These are phyloP conservation scores for Melitaea athalia DNA, from an alignment of 2,888 invertebrate genomes.

Conservation along the genomic window DNA sequence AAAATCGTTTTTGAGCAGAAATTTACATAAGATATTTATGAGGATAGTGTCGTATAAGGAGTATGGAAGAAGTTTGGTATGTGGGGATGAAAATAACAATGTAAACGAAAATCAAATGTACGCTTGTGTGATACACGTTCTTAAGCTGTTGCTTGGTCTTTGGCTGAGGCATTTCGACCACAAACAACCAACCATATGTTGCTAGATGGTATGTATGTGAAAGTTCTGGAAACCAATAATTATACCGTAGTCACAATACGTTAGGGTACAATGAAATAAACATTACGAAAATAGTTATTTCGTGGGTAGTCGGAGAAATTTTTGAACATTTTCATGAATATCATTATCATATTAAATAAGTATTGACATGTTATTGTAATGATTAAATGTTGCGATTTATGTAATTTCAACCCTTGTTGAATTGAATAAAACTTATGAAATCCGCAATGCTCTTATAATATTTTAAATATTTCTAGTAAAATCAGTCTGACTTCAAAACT, in stretches of 20 bases:
- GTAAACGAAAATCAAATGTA: constrained; percentile 67
- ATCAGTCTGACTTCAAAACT: not conserved
- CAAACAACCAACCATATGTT: constrained; percentile 45
- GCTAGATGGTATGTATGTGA: constrained; percentile 17
- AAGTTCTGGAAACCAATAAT: not conserved
- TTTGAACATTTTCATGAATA: constrained; percentile 4
- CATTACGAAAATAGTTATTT: not conserved
- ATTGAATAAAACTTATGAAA: not conserved
- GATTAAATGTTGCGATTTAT: not conserved
- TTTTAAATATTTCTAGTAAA: not conserved
- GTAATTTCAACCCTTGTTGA: not conserved
- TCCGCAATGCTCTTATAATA: not conserved
- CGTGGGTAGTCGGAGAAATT: not conserved
- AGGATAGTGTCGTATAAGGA: constrained; percentile 57
- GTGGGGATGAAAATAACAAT: constrained; percentile 70
- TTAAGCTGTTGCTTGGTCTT: constrained; percentile 73
- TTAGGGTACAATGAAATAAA: not conserved
- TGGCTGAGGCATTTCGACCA: constrained; percentile 78
- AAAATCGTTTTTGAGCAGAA: constrained; percentile 55
- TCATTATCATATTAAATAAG: not conserved
- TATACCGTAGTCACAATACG: not conserved
- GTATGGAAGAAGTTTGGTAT: constrained; percentile 58
- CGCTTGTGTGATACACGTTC: constrained; percentile 64
- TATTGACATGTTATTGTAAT: not conserved
- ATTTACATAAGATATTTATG: constrained; percentile 60